Evolutionary conservation across 2,888 invertebrate genomes (phyloP).

Genomic region (Lasioglossum malachurum): DNA sequence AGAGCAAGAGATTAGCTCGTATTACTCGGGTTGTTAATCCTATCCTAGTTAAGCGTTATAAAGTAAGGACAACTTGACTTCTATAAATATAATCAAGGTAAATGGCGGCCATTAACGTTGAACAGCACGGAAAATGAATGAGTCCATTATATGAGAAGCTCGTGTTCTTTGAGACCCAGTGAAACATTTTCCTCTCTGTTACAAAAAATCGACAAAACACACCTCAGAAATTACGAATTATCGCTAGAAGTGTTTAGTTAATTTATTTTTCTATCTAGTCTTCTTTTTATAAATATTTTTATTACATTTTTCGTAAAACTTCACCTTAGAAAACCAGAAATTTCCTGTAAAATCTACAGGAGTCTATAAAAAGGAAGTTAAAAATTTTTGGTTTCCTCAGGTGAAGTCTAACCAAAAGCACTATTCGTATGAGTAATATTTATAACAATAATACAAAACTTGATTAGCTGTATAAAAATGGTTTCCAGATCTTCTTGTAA

Average conservation of each 20-base stretch:
- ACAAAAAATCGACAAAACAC: too few relatives aligned
- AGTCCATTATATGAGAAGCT: not conserved
- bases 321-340: too few relatives aligned
- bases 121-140: not conserved
- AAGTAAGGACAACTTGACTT: not conserved
- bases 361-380: too few relatives aligned
- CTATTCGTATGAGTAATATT: too few relatives aligned
- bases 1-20: not conserved
- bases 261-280: not conserved
- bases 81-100: not conserved
- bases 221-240: not conserved
- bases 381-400: too few relatives aligned
- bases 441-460: too few relatives aligned
- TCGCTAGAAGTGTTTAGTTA: not conserved
- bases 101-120: not conserved
- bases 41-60: slow-evolving; percentile 9
- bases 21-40: not conserved
- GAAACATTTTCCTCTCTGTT: not conserved
- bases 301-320: too few relatives aligned
- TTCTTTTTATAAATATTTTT: not conserved
- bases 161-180: not conserved
- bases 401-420: too few relatives aligned
- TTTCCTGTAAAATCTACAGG: too few relatives aligned
- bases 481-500: too few relatives aligned
- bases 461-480: too few relatives aligned